Evolutionary conservation across 2,888 invertebrate genomes (phyloP).

Genomic region (Cephus pulcher): DNA sequence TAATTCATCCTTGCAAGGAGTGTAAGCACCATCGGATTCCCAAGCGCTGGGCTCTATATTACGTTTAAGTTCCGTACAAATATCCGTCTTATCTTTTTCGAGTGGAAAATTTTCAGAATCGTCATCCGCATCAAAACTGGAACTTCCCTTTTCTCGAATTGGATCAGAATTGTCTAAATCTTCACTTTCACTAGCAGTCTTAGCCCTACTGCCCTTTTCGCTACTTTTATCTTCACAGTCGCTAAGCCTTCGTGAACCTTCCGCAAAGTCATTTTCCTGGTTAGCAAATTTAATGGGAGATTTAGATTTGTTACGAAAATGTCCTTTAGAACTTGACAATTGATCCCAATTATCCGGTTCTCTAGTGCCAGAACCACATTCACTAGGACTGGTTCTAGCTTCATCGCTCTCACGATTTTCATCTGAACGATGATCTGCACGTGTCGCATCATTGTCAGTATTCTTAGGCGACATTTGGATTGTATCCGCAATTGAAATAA

Average conservation of each 20-base stretch:
- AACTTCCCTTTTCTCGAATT: constrained; percentile 25
- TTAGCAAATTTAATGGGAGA: constrained; percentile 13
- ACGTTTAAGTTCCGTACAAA: neutral
- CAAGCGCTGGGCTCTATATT: constrained; percentile 33
- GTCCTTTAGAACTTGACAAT: neutral
- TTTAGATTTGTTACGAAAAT: constrained; percentile 10
- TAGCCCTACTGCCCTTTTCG: neutral
- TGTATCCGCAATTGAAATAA: constrained; percentile 29
- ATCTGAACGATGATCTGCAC: neutral
- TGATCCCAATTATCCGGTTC: neutral
- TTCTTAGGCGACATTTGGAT: constrained; percentile 32
- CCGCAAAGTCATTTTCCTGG: neutral
- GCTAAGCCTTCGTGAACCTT: neutral
- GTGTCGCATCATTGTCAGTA: constrained; percentile 20
- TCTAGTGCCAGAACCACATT: constrained; percentile 15
- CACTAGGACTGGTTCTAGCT: neutral
- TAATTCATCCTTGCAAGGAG: constrained; percentile 61
- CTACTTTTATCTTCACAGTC: constrained; percentile 12
- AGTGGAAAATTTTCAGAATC: constrained; percentile 49
- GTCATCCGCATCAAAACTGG: constrained; percentile 37
- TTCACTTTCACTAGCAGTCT: constrained; percentile 1
- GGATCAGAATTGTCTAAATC: constrained; percentile 25
- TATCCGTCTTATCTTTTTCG: constrained; percentile 41
- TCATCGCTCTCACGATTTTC: neutral
- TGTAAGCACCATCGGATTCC: constrained; percentile 63